Conservation (phyloP, 2,888 invertebrate genomes). For the Perizoma affinitatum region DNA sequence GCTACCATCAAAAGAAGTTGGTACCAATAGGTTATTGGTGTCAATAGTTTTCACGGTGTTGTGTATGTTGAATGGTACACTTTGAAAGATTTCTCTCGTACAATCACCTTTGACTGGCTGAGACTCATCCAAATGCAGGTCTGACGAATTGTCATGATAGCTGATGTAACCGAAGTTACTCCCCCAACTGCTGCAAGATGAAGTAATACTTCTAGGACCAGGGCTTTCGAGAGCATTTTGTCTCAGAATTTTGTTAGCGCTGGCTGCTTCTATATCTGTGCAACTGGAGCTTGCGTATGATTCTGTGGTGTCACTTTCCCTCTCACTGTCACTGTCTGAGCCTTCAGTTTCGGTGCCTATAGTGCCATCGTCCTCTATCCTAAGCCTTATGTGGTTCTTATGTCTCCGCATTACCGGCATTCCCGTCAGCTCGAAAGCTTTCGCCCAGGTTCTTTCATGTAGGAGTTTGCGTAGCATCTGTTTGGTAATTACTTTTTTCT, state of each 20-base stretch:
- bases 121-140: conserved; percentile 63
- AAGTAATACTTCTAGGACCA: conserved; percentile 68
- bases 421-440: conserved; percentile 76
- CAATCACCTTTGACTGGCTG: conserved; percentile 65
- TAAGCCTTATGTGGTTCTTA: conserved; percentile 72
- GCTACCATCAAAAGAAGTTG: conserved; percentile 32
- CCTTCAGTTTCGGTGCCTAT: conserved; percentile 71
- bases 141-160: conserved; percentile 84
- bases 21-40: conserved; percentile 40
- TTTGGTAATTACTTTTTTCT: conserved; percentile 87
- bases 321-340: conserved; percentile 73
- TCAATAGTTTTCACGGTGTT: conserved; percentile 39
- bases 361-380: conserved; percentile 72
- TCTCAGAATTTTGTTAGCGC: conserved; percentile 74
- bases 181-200: conserved; percentile 82
- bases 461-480: conserved; percentile 89
- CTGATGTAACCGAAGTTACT: conserved; percentile 87
- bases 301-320: conserved; percentile 71
- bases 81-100: conserved; percentile 68
- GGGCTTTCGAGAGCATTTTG: conserved; percentile 85
- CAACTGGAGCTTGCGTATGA: conserved; percentile 70
- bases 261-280: conserved; percentile 61
- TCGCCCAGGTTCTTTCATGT: conserved; percentile 84
- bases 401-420: conserved; percentile 74
- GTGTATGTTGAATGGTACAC: conserved; percentile 45